Evolutionary conservation across 2,888 invertebrate species (phyloP).

Genomic region (Athalia cordata): DNA sequence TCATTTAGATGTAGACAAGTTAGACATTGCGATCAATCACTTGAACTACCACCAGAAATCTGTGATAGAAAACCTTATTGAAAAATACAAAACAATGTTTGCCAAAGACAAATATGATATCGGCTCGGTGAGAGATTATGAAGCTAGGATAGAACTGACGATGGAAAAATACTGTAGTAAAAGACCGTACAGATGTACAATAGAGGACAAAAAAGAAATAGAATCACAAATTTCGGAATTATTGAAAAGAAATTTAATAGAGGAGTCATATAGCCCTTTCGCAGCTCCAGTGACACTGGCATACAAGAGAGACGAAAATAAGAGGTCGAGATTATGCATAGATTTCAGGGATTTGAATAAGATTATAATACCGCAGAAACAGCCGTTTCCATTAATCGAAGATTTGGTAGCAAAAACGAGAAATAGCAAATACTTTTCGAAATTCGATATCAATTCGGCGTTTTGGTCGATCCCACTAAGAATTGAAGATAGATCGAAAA

Average conservation of each 20-base stretch:
- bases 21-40: slow-evolving; percentile 47
- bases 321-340: slow-evolving; percentile 57
- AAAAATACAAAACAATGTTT: slow-evolving; percentile 46
- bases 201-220: slow-evolving; percentile 48
- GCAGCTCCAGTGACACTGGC: slow-evolving; percentile 54
- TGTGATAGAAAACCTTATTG: slow-evolving; percentile 46
- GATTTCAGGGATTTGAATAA: slow-evolving; percentile 53
- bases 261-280: slow-evolving; percentile 50
- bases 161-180: slow-evolving; percentile 47
- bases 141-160: slow-evolving; percentile 39
- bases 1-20: slow-evolving; percentile 41
- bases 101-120: slow-evolving; percentile 49
- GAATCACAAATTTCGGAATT: slow-evolving; percentile 47
- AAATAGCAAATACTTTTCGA: slow-evolving; percentile 63
- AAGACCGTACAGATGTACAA: slow-evolving; percentile 48
- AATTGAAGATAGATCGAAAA: slow-evolving; percentile 44
- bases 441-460: slow-evolving; percentile 46
- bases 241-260: slow-evolving; percentile 41
- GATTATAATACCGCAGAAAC: slow-evolving; percentile 61
- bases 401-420: slow-evolving; percentile 61
- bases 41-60: slow-evolving; percentile 46
- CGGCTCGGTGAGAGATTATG: slow-evolving; percentile 44
- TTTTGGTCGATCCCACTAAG: slow-evolving; percentile 48
- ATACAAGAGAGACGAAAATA: slow-evolving; percentile 55
- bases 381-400: slow-evolving; percentile 64